A percentile compares a stretch with the other conserved stretches of the same genome.
phyloP scores from a whole-genome alignment of 2,113 vertebrate species.

The Datnioides undecimradiatus region DNA sequence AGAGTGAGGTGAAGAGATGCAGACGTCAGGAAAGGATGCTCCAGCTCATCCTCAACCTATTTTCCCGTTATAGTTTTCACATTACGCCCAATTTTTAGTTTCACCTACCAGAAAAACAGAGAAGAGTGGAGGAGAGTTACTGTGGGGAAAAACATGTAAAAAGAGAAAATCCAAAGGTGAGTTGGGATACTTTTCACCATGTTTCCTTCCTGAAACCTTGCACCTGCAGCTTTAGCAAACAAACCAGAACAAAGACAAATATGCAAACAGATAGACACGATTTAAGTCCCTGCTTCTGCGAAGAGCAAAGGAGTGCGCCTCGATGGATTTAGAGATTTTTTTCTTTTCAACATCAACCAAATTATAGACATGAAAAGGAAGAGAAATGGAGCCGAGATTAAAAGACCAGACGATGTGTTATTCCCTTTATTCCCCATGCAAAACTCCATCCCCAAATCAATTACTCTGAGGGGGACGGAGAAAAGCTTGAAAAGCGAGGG shows the following conservation, averaged over 20 bases:
- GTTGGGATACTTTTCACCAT: neutral
- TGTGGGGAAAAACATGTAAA: neutral
- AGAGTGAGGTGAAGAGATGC: neutral
- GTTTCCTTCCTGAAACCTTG: slow-evolving; percentile 10
- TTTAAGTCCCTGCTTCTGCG: slow-evolving; percentile 42
- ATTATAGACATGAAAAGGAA: slow-evolving; percentile 71
- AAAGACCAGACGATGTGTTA: slow-evolving; percentile 62
- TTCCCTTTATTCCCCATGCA: slow-evolving; percentile 68
- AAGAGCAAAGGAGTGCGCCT: slow-evolving; percentile 41
- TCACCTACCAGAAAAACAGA: slow-evolving; percentile 4
- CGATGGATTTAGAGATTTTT: slow-evolving; percentile 39
- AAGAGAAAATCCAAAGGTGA: slow-evolving; percentile 7
- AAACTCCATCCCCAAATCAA: slow-evolving; percentile 74
- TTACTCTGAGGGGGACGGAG: slow-evolving; percentile 60
- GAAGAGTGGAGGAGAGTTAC: neutral
- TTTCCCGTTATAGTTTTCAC: neutral
- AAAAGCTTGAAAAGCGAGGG: slow-evolving; percentile 39
- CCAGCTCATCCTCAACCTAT: neutral
- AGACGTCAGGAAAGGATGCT: neutral
- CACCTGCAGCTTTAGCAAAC: slow-evolving; percentile 38
- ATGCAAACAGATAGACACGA: slow-evolving; percentile 27
- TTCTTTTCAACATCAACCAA: slow-evolving; percentile 68
- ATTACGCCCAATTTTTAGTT: neutral
- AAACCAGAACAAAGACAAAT: slow-evolving; percentile 46
- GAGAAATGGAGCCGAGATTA: slow-evolving; percentile 65